phyloP scores from a whole-genome alignment of 2,797 vertebrate genomes.

The Numenius phaeopus region DNA sequence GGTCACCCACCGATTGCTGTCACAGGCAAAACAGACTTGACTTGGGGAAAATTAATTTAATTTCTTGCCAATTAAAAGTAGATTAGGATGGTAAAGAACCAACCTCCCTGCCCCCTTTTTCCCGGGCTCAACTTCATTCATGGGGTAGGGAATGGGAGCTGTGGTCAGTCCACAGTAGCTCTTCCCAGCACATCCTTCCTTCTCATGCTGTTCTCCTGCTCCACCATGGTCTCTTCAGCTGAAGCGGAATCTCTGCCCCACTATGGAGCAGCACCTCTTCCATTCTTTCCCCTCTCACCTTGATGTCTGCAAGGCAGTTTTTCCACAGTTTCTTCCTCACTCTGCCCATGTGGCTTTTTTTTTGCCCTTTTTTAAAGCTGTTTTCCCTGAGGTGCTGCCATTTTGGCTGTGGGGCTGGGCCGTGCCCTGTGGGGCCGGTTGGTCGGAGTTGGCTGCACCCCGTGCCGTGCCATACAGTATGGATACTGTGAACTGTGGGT shows the following conservation, averaged over 20 bases:
- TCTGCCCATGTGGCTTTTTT: not conserved
- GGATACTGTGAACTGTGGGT: not conserved
- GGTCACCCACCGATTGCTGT: not conserved
- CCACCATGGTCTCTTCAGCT: not conserved
- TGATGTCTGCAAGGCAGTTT: not conserved
- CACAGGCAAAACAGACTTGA: not conserved
- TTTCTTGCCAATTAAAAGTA: not conserved
- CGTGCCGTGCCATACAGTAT: not conserved
- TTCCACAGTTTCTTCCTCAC: accelerated
- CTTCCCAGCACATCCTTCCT: not conserved
- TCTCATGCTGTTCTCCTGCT: not conserved
- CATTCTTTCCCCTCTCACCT: too few species aligned
- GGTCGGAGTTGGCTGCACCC: not conserved
- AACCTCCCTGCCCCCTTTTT: accelerated
- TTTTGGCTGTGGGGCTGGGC: not conserved
- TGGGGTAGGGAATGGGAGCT: not conserved
- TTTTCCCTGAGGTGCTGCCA: accelerated
- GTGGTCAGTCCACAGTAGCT: not conserved
- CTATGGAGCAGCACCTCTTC: not conserved
- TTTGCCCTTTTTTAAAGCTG: not conserved
- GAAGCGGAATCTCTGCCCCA: not conserved
- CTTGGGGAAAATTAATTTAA: not conserved
- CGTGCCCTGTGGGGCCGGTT: not conserved
- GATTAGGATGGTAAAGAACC: not conserved
- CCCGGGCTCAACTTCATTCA: not conserved